Evolutionary conservation across 2,113 vertebrate genomes (phyloP).

Genomic region (Heteronetta atricapilla): DNA sequence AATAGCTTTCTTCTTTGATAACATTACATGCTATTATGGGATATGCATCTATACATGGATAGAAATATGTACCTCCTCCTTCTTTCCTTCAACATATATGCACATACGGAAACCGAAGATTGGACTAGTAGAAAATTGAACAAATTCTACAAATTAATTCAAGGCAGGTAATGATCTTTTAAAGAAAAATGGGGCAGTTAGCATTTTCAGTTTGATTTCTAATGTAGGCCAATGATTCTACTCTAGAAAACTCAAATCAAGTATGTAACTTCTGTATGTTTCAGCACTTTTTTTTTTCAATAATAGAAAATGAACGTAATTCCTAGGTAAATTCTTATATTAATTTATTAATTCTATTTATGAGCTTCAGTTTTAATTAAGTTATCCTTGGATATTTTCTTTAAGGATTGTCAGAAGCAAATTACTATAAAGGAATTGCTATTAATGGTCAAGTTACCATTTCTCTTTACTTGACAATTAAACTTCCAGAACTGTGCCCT

Average conservation of each 20-base stretch:
- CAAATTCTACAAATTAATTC: neutral
- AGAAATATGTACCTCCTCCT: neutral
- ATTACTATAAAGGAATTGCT: neutral
- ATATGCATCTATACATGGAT: neutral
- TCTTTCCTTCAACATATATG: neutral
- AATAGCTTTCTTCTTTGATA: neutral
- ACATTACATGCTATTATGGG: neutral
- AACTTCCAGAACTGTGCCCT: neutral
- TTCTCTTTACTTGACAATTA: neutral
- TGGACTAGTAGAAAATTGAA: neutral
- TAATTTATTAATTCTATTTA: neutral
- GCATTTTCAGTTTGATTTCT: neutral
- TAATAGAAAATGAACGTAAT: neutral
- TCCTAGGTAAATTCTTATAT: neutral
- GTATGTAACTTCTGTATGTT: neutral
- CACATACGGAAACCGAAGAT: neutral
- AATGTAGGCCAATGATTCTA: neutral
- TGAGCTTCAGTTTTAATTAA: neutral
- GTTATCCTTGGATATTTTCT: neutral
- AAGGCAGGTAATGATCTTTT: neutral
- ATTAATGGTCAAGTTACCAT: neutral
- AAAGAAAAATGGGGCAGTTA: neutral
- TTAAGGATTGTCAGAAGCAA: neutral
- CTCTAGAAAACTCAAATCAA: neutral
- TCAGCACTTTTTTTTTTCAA: neutral